Base-by-base conservation (phyloP, 2,888 invertebrate species). In the Ophion costatus region DNA sequence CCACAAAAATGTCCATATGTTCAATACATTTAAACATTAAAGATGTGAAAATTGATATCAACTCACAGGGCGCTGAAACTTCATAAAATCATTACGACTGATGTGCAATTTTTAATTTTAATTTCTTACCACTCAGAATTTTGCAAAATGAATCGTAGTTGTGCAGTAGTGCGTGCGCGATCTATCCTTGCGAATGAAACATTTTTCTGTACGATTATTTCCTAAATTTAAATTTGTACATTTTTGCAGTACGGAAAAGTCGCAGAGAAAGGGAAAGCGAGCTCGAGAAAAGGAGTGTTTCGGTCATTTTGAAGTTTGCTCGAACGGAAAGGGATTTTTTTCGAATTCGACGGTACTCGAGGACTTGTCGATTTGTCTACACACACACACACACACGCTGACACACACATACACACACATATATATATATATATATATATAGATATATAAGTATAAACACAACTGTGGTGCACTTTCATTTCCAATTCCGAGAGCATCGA, bases 401-500 rank as follows among this genome's bases (percentile, higher is more conserved):
- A 2, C 38, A 2, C 38, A 9, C 38, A 38, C 38, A 38, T 7
- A 38, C 38, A 38, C 5, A n/a, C 56, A n/a, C 56, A 56, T 24
- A 9, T 11, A 3, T 14, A 24, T 17, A 29, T 17, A 63, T 63
- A 63, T 63, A 56, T 56, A 56, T 6, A 2, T 24, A 29, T 63
- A 29, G 17, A 63, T 29, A 63, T 17, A 56, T 66, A 75, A 14
- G 38, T 71, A 29, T 57, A 24, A 38, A 51, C 59, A n/a, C 29
- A 51, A 42, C 51, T 74, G 73, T 45, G 69, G 57, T 74, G 84
- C 75, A 84, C 84, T 84, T 82, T 82, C 84, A 82, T 84, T 84
- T 84, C 81, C 84, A 81, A 84, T 84, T 84, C 81, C 75, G 75
- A 71, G 42, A 73, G 78, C 78, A 82, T 79, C 66, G 82, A 84